phyloP scores from a whole-genome alignment of 2,113 vertebrate genomes.

The Bubo scandiacus region DNA sequence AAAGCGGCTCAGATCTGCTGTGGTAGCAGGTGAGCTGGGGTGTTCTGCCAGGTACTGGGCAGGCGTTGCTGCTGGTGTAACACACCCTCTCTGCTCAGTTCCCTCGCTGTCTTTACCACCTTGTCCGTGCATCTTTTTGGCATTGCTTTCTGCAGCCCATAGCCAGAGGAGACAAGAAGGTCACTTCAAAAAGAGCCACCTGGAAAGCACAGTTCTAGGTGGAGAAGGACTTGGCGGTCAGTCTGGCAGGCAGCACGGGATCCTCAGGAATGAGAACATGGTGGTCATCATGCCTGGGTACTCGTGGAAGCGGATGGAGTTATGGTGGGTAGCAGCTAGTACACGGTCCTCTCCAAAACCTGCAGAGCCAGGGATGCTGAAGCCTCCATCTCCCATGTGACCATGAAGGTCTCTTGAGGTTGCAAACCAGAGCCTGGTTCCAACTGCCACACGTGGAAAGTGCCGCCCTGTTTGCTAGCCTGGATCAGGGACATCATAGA shows the following conservation, averaged over 20 bases:
- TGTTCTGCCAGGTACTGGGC: not conserved
- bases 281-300: accelerated
- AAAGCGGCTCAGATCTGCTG: not conserved
- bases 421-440: not conserved
- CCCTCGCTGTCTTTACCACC: not conserved
- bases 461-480: not conserved
- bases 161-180: constrained; percentile 10
- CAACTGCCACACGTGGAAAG: accelerated
- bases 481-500: not conserved
- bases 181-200: not conserved
- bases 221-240: not conserved
- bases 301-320: accelerated
- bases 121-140: constrained; percentile 13
- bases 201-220: not conserved
- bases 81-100: not conserved
- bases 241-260: not conserved
- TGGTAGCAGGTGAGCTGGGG: not conserved
- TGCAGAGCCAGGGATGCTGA: not conserved
- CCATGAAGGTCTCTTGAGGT: not conserved
- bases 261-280: not conserved
- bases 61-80: not conserved
- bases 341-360: not conserved
- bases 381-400: not conserved
- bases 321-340: not conserved
- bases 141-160: not conserved